Percentiles rank a stretch among this genome's conserved stretches.
phyloP scores from a whole-genome alignment of 2,797 vertebrate genomes.

The Tokudaia muenninki region DNA sequence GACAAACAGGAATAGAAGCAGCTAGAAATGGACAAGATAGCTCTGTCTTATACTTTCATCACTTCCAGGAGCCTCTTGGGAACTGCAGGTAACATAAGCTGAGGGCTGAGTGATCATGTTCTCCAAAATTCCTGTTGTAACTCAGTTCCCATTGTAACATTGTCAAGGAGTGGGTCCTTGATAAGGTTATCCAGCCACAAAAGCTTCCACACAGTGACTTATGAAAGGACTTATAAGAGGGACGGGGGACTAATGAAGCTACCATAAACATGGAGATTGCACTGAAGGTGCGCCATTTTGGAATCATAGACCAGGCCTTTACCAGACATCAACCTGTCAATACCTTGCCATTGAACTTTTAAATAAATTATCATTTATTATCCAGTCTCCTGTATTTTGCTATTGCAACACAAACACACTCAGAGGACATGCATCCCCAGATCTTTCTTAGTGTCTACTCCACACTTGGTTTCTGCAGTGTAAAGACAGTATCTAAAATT shows the following conservation, averaged over 20 bases:
- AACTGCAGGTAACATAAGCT: neutral
- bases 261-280: too few relatives aligned
- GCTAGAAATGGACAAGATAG: neutral
- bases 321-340: neutral
- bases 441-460: neutral
- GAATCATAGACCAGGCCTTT: neutral
- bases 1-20: neutral
- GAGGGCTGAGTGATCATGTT: neutral
- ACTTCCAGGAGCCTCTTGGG: neutral
- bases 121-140: neutral
- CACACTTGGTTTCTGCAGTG: neutral
- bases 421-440: neutral
- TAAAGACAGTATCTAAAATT: neutral
- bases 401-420: neutral
- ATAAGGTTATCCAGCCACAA: neutral
- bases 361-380: neutral
- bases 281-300: neutral
- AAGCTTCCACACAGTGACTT: neutral
- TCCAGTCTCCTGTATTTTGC: neutral
- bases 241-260: neutral
- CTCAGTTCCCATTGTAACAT: neutral
- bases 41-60: neutral
- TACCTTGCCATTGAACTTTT: neutral
- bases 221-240: neutral
- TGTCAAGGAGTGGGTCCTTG: neutral